Evolutionary conservation across 2,888 invertebrate species (phyloP).

Genomic region (Branchellion lobata): DNA sequence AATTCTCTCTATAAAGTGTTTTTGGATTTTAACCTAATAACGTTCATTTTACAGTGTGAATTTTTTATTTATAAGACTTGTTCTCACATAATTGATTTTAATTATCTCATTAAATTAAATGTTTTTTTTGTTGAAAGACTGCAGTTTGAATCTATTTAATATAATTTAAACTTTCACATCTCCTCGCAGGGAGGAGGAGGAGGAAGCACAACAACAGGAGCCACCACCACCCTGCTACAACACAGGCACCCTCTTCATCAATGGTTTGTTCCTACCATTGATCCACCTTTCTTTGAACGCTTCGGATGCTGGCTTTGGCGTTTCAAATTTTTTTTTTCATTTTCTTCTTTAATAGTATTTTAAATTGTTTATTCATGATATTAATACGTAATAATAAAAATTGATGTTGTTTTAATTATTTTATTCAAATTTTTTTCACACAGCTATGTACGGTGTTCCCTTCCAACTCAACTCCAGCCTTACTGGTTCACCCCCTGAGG

Average conservation of each 20-base stretch:
- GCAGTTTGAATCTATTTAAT: too few relatives aligned
- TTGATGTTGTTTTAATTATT: not conserved
- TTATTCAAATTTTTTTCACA: not conserved
- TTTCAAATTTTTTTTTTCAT: not conserved
- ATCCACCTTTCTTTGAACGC: not conserved
- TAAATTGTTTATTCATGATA: not conserved
- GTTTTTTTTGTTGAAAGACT: too few relatives aligned
- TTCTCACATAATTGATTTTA: too few relatives aligned
- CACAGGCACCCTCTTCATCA: conserved; percentile 1
- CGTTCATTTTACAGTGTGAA: too few relatives aligned
- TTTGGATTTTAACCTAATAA: too few relatives aligned
- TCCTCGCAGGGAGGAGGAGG: too few relatives aligned
- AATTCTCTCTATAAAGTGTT: too few relatives aligned
- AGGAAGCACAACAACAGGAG: not conserved
- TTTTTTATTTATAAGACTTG: too few relatives aligned
- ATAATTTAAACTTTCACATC: too few relatives aligned
- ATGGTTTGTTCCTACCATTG: not conserved
- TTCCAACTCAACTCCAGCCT: conserved; percentile 1
- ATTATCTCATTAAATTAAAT: too few relatives aligned
- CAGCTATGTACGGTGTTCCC: conserved; percentile 16
- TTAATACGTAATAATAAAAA: not conserved
- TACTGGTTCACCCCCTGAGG: too few relatives aligned
- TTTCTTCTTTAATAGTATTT: not conserved
- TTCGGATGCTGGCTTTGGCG: not conserved
- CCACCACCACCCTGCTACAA: not conserved